Percentiles rank a stretch among this genome's conserved stretches.
phyloP scores from a whole-genome alignment of 2,888 invertebrate species.

The Pterostichus madidus region DNA sequence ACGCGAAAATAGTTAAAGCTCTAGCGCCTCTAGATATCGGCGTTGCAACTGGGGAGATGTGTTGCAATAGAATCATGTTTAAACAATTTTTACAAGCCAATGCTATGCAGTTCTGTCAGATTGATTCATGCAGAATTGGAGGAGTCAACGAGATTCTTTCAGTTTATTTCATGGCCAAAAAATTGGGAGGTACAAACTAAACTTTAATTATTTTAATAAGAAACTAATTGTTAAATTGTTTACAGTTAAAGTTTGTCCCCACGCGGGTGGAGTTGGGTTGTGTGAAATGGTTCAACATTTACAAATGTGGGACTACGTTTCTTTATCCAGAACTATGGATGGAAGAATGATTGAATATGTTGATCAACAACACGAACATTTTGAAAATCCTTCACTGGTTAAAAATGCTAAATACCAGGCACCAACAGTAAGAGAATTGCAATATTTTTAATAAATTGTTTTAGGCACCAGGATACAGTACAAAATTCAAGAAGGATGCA shows the following conservation, averaged over 20 bases:
- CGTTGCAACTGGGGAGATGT: conserved; percentile 96
- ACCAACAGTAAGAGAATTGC: conserved; percentile 82
- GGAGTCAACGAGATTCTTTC: conserved; percentile 93
- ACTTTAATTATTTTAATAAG: conserved; percentile 19
- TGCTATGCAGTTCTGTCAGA: conserved; percentile 92
- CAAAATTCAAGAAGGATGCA: conserved; percentile 85
- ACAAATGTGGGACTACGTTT: conserved; percentile 92
- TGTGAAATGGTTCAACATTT: conserved; percentile 97
- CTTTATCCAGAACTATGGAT: conserved; percentile 85
- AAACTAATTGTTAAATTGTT: neutral
- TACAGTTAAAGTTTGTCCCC: conserved; percentile 94
- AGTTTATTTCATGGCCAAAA: conserved; percentile 93
- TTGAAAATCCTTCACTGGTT: conserved; percentile 86
- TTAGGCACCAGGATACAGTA: conserved; percentile 89
- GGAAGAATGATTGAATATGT: conserved; percentile 91
- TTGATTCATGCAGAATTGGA: conserved; percentile 93
- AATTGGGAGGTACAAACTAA: conserved; percentile 83
- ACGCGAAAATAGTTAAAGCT: conserved; percentile 88
- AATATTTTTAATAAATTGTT: neutral
- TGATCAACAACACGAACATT: conserved; percentile 95
- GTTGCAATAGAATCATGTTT: conserved; percentile 94
- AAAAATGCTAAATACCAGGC: conserved; percentile 86
- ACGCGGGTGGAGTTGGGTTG: conserved; percentile 96
- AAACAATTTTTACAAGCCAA: conserved; percentile 92
- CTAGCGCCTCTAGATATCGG: conserved; percentile 87